Conservation (phyloP, 2,888 invertebrate species). For the Sepioteuthis lessoniana region DNA sequence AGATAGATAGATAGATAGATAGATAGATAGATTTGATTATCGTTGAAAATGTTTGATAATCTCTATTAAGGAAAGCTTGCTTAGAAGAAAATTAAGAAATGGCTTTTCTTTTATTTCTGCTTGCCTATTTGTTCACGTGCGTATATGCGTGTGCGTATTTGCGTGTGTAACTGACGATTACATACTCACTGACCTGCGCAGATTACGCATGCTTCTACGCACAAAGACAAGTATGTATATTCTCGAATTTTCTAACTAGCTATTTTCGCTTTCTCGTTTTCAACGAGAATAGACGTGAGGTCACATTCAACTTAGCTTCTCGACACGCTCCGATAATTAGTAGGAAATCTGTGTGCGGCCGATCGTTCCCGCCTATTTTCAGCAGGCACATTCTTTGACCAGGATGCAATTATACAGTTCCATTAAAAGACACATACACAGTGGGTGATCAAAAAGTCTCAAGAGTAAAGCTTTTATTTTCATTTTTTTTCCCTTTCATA, state of each 20-base stretch:
- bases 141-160: neutral
- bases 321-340: neutral
- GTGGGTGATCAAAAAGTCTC: too few relatives aligned
- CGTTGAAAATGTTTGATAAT: too few relatives aligned
- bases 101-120: neutral
- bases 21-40: too few relatives aligned
- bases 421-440: neutral
- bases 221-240: neutral
- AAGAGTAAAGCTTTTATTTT: too few relatives aligned
- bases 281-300: neutral
- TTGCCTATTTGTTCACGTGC: neutral
- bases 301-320: neutral
- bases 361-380: neutral
- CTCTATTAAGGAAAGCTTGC: too few relatives aligned
- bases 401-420: neutral
- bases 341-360: neutral
- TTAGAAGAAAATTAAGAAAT: too few relatives aligned
- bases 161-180: neutral
- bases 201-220: neutral
- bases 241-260: neutral
- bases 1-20: too few relatives aligned
- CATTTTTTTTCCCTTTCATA: neutral
- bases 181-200: neutral
- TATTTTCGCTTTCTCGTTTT: neutral
- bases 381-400: neutral